Evolutionary conservation across 2,888 invertebrate genomes (phyloP).

Genomic region (Drosophila phalerata): DNA sequence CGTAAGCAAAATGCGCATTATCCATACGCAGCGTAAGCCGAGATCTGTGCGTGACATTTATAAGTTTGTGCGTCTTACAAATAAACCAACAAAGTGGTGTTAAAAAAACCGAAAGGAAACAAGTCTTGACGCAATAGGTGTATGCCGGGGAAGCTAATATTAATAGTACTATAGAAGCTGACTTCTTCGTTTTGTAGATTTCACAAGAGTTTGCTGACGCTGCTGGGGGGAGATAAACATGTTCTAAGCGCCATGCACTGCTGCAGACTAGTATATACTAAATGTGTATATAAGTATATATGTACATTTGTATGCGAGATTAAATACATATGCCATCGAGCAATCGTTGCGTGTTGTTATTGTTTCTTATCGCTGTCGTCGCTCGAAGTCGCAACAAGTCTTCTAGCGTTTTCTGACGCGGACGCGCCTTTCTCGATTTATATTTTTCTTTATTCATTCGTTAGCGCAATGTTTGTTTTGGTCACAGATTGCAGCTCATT

Average conservation of each 20-base stretch:
- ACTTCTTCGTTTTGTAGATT: constrained; percentile 21
- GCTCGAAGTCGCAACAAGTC: constrained; percentile 30
- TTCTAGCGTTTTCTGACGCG: constrained; percentile 60
- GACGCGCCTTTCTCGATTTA: constrained; percentile 18
- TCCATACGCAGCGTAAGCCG: constrained; percentile 40
- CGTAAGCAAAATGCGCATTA: constrained; percentile 32
- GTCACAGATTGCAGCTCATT: constrained; percentile 52
- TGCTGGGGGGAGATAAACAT: constrained; percentile 48
- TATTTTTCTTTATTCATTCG: constrained; percentile 25
- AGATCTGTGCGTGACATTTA: constrained; percentile 32
- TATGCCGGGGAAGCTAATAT: neutral
- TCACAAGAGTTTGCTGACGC: constrained; percentile 29
- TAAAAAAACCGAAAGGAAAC: constrained; percentile 36
- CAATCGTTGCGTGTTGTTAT: constrained; percentile 31
- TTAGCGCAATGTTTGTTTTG: constrained; percentile 55
- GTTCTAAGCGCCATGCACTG: constrained; percentile 67
- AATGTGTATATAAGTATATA: constrained; percentile 7
- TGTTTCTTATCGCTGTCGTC: constrained; percentile 11
- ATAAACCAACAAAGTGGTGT: constrained; percentile 40
- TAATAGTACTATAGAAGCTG: neutral
- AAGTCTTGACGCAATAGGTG: constrained; percentile 18
- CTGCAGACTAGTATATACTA: constrained; percentile 34
- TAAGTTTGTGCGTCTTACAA: constrained; percentile 21
- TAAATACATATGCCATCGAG: constrained; percentile 13
- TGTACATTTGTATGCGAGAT: constrained; percentile 15